Base-by-base conservation (phyloP, 2,888 invertebrate species). In the Taphrorychus bicolor region DNA sequence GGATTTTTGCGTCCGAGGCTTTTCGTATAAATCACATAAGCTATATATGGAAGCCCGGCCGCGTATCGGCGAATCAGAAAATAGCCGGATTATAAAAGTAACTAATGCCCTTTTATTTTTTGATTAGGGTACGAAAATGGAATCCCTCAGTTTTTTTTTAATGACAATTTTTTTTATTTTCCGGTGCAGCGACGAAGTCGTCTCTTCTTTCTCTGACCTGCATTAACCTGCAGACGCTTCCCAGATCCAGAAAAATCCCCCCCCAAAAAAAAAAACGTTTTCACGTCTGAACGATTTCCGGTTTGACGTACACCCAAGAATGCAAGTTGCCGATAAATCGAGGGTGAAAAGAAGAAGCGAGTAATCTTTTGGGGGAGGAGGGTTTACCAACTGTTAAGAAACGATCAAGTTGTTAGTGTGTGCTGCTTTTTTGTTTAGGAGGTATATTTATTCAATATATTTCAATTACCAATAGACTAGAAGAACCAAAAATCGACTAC, bases 261-360 rank as follows among this genome's bases (percentile, higher is more conserved):
- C 52, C 59, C n/a, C n/a, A n/a, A 66, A 63, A 63, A 60, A 60
- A 59, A 64, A 64, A 64, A 21, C 49, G 57, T 24, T 14, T 69
- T 70, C 68, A 70, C 68, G 70, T 70, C 70, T 68, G 61, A 63
- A 63, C 64, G 64, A 59, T 70, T 70, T 70, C 70, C 70, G 65
- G 70, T 61, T 68, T 70, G 66, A 63, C 70, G 70, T 70, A 70
- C 70, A 66, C 67, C 59, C 11, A 70, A 61, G 64, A 66, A 70
- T 70, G 67, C 67, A 67, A 22, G 45, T 66, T 69, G 53, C 61
- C 65, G 60, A 69, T 65, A 69, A 69, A 61, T 69, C 41, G 57
- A 49, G 68, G 68, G 62, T 40, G 65, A 56, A 24, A 59, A 69
- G 49, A 60, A 69, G 64, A 42, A 61, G 64, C 52, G 24, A 52